Conservation (phyloP, 2,888 invertebrate genomes). For the Hypolimnas misippus region DNA sequence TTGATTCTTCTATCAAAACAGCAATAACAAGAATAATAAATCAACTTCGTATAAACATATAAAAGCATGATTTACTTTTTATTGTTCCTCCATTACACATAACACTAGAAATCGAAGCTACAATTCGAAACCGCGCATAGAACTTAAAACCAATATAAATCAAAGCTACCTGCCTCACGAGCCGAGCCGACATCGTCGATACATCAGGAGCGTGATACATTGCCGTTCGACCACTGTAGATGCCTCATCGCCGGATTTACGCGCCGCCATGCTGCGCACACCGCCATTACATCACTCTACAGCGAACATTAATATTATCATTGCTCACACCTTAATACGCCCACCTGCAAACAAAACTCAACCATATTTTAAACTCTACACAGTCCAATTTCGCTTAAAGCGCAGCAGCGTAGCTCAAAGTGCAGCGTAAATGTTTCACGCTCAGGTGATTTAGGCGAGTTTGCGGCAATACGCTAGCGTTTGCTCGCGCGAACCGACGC, state of each 20-base stretch:
- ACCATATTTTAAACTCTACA: background rate
- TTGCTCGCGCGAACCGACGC: conserved; percentile 18
- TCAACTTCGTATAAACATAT: background rate
- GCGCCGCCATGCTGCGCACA: conserved; percentile 31
- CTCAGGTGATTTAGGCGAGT: conserved; percentile 45
- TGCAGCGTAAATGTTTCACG: conserved; percentile 42
- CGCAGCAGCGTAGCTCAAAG: conserved; percentile 18
- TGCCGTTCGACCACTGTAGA: conserved; percentile 24
- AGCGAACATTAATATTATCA: conserved; percentile 37
- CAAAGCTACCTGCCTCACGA: conserved; percentile 34
- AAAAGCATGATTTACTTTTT: background rate
- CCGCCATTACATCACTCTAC: conserved; percentile 33
- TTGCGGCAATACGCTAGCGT: conserved; percentile 30
- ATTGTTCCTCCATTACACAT: background rate
- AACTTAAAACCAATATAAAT: conserved; percentile 28
- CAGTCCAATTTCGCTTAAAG: conserved; percentile 7
- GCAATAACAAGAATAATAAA: too few relatives aligned
- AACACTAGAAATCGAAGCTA: conserved; percentile 11
- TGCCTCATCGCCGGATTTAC: conserved; percentile 25
- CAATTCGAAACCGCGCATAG: conserved; percentile 29
- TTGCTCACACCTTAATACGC: conserved; percentile 30
- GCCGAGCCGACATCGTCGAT: conserved; percentile 17
- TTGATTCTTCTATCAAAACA: too few relatives aligned
- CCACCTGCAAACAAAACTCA: background rate
- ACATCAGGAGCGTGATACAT: conserved; percentile 34